Conservation (phyloP, 2,888 invertebrate species). For the Volucella inanis region DNA sequence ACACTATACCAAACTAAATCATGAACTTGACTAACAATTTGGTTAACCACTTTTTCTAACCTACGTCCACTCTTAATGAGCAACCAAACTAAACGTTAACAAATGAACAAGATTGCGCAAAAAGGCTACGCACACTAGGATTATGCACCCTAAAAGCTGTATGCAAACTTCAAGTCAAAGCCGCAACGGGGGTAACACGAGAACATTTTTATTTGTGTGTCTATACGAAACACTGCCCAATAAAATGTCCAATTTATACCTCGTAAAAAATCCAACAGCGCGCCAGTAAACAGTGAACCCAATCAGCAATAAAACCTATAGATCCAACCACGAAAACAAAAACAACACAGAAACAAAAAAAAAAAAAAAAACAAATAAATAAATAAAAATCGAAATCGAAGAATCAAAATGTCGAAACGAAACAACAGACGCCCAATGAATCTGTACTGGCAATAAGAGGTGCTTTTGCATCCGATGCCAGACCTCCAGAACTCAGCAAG, state of each 20-base stretch:
- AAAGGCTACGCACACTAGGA: conserved; percentile 1
- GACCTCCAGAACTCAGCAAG: conserved; percentile 29
- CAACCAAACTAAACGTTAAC: conserved; percentile 54
- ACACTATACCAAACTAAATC: neutral
- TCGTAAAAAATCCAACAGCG: conserved; percentile 65
- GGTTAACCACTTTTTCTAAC: conserved; percentile 27
- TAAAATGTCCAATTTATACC: conserved; percentile 73
- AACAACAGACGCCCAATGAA: conserved; percentile 58
- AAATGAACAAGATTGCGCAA: conserved; percentile 36
- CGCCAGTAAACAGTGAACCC: conserved; percentile 50
- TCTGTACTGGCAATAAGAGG: conserved; percentile 16
- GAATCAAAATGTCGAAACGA: conserved; percentile 44
- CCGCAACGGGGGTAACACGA: conserved; percentile 22
- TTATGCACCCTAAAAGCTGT: conserved; percentile 17
- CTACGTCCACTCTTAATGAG: conserved; percentile 59
- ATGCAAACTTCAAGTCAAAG: conserved; percentile 35
- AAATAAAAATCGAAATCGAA: conserved; percentile 1
- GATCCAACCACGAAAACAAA: too few relatives aligned
- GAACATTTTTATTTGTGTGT: conserved; percentile 61
- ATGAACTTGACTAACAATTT: conserved; percentile 22
- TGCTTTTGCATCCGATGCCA: neutral
- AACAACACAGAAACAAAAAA: neutral
- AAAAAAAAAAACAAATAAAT: neutral
- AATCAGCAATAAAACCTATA: conserved; percentile 66
- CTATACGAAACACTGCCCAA: conserved; percentile 61